Evolutionary conservation across 1,140 invertebrate species (phyloP), one percentile per base, ranked within the genome.

Genomic region (Mercenaria mercenaria): DNA sequence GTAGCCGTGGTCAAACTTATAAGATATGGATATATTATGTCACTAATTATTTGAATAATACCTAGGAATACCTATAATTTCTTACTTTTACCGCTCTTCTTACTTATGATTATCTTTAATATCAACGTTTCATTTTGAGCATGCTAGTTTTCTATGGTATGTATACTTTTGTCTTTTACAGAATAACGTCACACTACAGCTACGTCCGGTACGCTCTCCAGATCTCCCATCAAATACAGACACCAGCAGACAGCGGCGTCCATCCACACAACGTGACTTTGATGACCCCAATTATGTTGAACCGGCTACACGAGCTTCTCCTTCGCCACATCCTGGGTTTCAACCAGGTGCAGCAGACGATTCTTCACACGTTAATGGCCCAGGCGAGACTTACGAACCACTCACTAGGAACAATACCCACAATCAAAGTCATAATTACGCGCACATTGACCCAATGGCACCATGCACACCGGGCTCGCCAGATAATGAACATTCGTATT

Each of bases 391-490:
- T 29, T 79, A 79, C 23, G 76, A 79, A 79, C 47, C n/a, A 34
- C 13, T 79, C 0, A 52, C 29, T n/a, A 47, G 76, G 13, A 39
- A 79, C 29, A 18, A 50, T 79, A n/a, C 76, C n/a, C 47, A 56
- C 15, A 79, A 79, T 23, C 47, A 79, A n/a, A 79, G 76, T 50
- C 76, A 79, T 18, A 79, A 79, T 15, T 79, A 79, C 50, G 76
- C 43, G 6, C 76, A 56, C 8, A 79, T 79, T 32, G 72, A 76
- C 8, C 18, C 23, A 15, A 47, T 20, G 18, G 11, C 74, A 29
- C 43, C 41, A 47, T 20, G 4, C 10, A 18, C 76, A 37, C 76
- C 76, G 10, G 8, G 2, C 34, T 77, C 74, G 10, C 74, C 74
- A 18, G 50, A 52, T 23, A 18, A 0, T 34, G 76, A 79, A 56